Percentiles rank a stretch among this genome's conserved stretches.
phyloP scores from a whole-genome alignment of 2,888 invertebrate species.

The Chrysotoxum bicinctum region DNA sequence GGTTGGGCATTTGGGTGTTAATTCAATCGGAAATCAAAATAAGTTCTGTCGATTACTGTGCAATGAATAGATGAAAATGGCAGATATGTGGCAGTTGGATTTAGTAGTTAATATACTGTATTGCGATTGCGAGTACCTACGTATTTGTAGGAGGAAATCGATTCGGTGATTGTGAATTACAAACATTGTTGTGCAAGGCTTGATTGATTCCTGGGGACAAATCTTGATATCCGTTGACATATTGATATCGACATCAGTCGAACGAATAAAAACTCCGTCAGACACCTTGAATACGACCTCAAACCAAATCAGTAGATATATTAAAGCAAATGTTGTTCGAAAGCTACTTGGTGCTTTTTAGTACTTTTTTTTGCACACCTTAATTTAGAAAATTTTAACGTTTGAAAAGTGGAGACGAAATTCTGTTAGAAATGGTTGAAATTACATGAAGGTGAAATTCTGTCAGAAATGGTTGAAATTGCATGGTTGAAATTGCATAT shows the following conservation, averaged over 20 bases:
- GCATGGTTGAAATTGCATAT: too few species aligned
- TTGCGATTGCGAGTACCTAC: background rate
- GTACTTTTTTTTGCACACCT: too few species aligned
- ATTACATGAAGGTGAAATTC: too few species aligned
- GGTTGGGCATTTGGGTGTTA: slow-evolving; percentile 1
- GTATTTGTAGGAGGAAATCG: slow-evolving; percentile 39
- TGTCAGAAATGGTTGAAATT: too few species aligned
- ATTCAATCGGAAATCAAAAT: slow-evolving; percentile 67
- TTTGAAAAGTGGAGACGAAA: too few species aligned
- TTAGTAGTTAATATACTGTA: background rate
- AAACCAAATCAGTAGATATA: too few species aligned
- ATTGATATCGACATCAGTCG: background rate
- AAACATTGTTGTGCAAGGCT: background rate
- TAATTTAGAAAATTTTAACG: too few species aligned
- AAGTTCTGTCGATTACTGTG: slow-evolving; percentile 47
- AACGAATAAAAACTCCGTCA: too few species aligned
- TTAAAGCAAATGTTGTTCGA: too few species aligned
- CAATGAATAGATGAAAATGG: slow-evolving; percentile 17
- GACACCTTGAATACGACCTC: too few species aligned
- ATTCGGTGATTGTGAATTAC: slow-evolving; percentile 25
- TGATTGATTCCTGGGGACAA: background rate
- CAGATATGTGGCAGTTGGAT: background rate
- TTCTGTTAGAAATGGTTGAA: too few species aligned
- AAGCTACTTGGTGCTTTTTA: too few species aligned
- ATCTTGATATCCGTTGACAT: background rate